These are phyloP conservation scores for Drosophila pachea DNA, from an alignment of 1,140 invertebrate species.

Conservation along the genomic window DNA sequence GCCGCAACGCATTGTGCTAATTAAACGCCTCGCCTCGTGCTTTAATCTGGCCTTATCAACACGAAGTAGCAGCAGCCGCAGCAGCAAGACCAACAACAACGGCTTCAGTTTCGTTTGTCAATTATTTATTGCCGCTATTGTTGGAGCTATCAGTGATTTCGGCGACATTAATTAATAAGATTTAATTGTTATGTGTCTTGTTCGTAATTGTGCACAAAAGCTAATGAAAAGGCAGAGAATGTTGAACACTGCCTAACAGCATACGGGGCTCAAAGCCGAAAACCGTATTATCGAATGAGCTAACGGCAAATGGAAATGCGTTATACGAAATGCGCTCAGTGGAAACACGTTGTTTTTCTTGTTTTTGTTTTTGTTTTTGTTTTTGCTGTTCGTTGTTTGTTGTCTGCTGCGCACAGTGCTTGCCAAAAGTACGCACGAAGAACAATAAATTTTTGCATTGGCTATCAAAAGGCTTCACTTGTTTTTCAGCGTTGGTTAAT, in stretches of 20 bases:
- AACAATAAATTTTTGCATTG: not conserved
- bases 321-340: not conserved
- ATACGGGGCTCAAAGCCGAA: not conserved
- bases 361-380: not conserved
- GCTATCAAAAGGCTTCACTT: not conserved
- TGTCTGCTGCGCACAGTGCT: not conserved
- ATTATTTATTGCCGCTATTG: constrained; percentile 16
- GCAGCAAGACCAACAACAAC: constrained; percentile 1
- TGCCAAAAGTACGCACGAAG: not conserved
- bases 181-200: constrained; percentile 52
- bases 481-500: not conserved
- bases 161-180: constrained; percentile 67
- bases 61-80: not conserved
- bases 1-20: constrained; percentile 24
- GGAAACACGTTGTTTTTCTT: not conserved
- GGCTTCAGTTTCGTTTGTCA: constrained; percentile 27
- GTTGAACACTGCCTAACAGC: not conserved
- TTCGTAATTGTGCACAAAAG: constrained; percentile 2
- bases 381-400: too few relatives aligned
- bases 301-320: not conserved
- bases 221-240: constrained; percentile 4
- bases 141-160: constrained; percentile 52
- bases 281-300: not conserved
- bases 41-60: constrained; percentile 34
- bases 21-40: constrained; percentile 42